These are phyloP conservation scores for Brachyhypopomus gauderio DNA, from an alignment of 2,113 vertebrate genomes.

Conservation along the genomic window DNA sequence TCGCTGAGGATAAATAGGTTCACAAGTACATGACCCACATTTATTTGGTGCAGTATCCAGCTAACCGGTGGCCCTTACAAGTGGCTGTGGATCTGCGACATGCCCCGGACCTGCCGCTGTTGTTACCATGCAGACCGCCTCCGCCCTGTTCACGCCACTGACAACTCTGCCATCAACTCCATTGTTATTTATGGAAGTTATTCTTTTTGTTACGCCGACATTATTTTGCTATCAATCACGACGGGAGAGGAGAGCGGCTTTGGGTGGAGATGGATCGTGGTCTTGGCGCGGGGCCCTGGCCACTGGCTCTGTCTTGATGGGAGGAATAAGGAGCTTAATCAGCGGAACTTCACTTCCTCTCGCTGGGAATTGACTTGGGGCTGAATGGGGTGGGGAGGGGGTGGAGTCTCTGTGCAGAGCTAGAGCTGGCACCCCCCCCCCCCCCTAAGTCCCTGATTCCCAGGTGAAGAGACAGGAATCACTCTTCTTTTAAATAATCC, in stretches of 20 bases:
- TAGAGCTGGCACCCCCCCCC: conserved; percentile 71
- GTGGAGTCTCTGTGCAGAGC: conserved; percentile 68
- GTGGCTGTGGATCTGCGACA: not conserved
- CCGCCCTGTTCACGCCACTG: not conserved
- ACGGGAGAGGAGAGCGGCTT: conserved; percentile 4
- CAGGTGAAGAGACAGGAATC: conserved; percentile 73
- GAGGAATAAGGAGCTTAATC: conserved; percentile 56
- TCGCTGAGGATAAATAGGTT: not conserved
- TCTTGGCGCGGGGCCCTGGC: conserved; percentile 10
- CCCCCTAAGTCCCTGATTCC: conserved; percentile 66
- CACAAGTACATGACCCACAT: not conserved
- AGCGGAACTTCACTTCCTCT: conserved; percentile 76
- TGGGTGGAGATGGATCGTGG: conserved; percentile 27
- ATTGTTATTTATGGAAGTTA: conserved; percentile 54
- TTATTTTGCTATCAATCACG: conserved; percentile 51
- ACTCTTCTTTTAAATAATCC: conserved; percentile 75
- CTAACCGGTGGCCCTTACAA: not conserved
- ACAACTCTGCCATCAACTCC: conserved; percentile 46
- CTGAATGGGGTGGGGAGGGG: conserved; percentile 56
- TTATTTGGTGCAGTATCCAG: not conserved
- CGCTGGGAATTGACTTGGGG: conserved; percentile 65
- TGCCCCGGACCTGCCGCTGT: not conserved
- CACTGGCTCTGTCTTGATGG: conserved; percentile 23
- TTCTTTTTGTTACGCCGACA: conserved; percentile 46
- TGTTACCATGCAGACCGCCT: not conserved